These are phyloP conservation scores for Eudyptes chrysolophus DNA, from an alignment of 2,113 vertebrate genomes.

Conservation along the genomic window DNA sequence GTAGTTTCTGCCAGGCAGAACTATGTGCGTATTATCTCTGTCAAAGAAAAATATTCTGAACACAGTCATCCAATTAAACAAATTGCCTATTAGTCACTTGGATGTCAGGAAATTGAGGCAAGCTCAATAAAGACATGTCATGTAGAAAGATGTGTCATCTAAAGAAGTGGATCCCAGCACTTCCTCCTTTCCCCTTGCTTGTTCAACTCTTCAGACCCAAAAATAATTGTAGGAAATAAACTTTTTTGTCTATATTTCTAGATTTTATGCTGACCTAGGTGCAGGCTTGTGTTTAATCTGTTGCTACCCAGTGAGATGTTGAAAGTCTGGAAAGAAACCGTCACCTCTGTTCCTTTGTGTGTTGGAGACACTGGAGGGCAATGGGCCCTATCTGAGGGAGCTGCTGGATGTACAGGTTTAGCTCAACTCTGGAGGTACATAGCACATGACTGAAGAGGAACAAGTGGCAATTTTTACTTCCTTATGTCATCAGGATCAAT, in stretches of 20 bases:
- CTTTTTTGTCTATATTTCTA: background rate
- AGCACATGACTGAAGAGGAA: background rate
- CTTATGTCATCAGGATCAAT: background rate
- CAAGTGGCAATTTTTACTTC: background rate
- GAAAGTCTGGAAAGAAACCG: background rate
- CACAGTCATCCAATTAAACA: slow-evolving; percentile 27
- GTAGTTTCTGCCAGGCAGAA: background rate
- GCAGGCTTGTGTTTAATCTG: background rate
- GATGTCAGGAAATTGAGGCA: background rate
- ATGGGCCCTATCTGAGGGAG: background rate
- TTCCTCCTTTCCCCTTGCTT: background rate
- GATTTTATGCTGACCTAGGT: background rate
- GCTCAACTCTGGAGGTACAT: background rate
- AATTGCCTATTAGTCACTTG: slow-evolving; percentile 12
- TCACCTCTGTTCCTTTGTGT: background rate
- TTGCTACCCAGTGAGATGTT: background rate
- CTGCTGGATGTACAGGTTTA: background rate
- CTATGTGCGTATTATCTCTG: background rate
- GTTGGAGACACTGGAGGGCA: background rate
- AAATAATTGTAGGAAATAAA: background rate
- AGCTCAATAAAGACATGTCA: background rate
- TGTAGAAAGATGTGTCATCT: rapidly evolving
- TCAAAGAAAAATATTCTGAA: slow-evolving; percentile 3
- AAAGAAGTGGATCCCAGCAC: background rate
- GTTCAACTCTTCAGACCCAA: background rate